Base-by-base conservation (phyloP, 2,888 invertebrate genomes). In the Lumbricus terrestris region DNA sequence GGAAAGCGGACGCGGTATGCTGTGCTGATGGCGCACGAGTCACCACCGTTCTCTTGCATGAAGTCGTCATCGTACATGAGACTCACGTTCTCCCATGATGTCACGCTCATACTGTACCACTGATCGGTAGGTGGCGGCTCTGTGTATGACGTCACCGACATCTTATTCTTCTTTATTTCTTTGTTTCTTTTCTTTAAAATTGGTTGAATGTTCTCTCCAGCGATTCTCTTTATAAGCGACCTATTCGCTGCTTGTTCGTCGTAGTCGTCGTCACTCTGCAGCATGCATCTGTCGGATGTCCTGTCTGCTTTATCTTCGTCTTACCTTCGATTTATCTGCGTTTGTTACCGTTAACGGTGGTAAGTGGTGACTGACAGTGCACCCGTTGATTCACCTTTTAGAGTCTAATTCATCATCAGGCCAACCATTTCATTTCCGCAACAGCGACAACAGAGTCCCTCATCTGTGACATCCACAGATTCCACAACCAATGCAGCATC, bases 1-100 rank as follows among this genome's bases (percentile, higher is more conserved):
- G 90, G 82, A 88, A 92, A 92, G 33, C 93, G 91, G 4, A 82
- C 35, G 23, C 91, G 90, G 91, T 91, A 92, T 82, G 85, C 35
- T 15, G 40, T 35, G n/a, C 29, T 54, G 37, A n/a, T 4, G 38
- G n/a, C 2, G 0, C 35, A 37, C 1, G 37, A 38, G 34, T 88
- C 88, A n/a, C 35, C 88, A n/a, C 15, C 38, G 34, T 37, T 13
- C n/a, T 34, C 40, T 6, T 88, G 35, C n/a, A n/a, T n/a, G n/a
- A n/a, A n/a, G 0, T 3, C 82, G 18, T 33, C 82, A 6, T 69
- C 69, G 69, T 69, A 69, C 29, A 69, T 69, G 29, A n/a, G 16
- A 69, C 69, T 69, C 69, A 4, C n/a, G 69, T 69, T 69, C 69
- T 69, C 29, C 69, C 69, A 69, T 3, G 69, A 69, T 0, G 69